Base-by-base conservation (phyloP, 2,888 invertebrate genomes). In the Macrosiphum euphorbiae region DNA sequence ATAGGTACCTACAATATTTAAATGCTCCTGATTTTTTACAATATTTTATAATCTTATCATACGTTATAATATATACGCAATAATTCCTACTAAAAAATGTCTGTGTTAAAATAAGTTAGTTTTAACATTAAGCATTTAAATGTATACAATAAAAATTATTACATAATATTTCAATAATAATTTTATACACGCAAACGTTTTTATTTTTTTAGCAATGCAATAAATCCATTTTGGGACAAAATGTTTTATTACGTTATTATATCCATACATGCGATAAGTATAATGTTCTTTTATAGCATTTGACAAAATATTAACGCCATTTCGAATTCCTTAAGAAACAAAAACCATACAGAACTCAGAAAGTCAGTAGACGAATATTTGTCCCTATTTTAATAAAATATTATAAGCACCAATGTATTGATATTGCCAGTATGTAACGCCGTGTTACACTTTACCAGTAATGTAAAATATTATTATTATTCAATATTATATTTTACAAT, bases 391-490 rank as follows among this genome's bases (percentile, higher is more conserved):
- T 67, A 67, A 67, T 67, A 67, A 67, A n/a, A 35, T 85, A 85
- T n/a, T n/a, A 61, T 47, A 89, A 52, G 16, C 86, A 47, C n/a
- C 47, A 13, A 61, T 86, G 86, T 92, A 92, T 61, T 28, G 26
- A 87, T 92, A 52, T 92, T 61, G 67, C 88, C 87, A 11, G 44
- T 88, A 67, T 44, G 78, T 78, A 67, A 50, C 67, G 78, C 78
- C 88, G 88, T 87, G n/a, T 67, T 85, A 52, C 58, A 28, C 85
- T 78, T 85, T 78, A 78, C 20, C 50, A 50, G 35, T 35, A 61
- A 78, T 78, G 28, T 86, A 44, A 67, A 86, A 86, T 86, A 86
- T 28, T 86, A 44, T 47, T 86, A 44, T 47, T 85, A 47, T 85
- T 47, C 26, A 41, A 85, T 85, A 28, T 26, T 85, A 41, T 88